Evolutionary conservation across 1,140 invertebrate species (phyloP).

Genomic region (Melipona quadrifasciata): DNA sequence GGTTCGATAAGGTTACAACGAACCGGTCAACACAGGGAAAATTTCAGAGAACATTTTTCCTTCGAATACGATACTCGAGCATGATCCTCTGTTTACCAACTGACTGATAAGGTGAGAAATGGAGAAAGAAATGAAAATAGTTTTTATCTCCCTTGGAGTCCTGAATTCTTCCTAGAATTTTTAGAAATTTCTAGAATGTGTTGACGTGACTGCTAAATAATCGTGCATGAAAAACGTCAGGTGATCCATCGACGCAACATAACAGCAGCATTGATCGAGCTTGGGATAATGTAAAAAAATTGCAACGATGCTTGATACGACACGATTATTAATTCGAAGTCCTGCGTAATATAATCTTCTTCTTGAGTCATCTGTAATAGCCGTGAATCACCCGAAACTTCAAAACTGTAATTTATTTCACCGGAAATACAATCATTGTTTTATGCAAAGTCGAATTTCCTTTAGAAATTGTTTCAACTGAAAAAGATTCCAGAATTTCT

Average conservation of each 20-base stretch:
- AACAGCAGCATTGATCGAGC: not conserved
- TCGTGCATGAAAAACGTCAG: too few relatives aligned
- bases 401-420: slow-evolving; percentile 1
- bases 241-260: not conserved
- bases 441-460: not conserved
- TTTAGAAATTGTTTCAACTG: not conserved
- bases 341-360: not conserved
- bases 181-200: not conserved
- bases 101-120: not conserved
- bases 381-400: slow-evolving; percentile 28
- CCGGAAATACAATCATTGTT: not conserved
- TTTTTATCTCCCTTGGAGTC: too few relatives aligned
- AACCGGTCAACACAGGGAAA: not conserved
- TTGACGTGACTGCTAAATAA: not conserved
- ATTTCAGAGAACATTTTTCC: not conserved
- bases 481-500: not conserved
- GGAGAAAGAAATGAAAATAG: too few relatives aligned
- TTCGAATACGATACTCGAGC: not conserved
- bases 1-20: slow-evolving; percentile 31
- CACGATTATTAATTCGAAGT: not conserved
- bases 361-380: slow-evolving; percentile 25
- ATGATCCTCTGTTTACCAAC: not conserved
- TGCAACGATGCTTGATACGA: not conserved
- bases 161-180: too few relatives aligned
- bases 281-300: not conserved